Evolutionary conservation across 2,113 vertebrate species (phyloP).

Genomic region (Phalacrocorax brasilianus): DNA sequence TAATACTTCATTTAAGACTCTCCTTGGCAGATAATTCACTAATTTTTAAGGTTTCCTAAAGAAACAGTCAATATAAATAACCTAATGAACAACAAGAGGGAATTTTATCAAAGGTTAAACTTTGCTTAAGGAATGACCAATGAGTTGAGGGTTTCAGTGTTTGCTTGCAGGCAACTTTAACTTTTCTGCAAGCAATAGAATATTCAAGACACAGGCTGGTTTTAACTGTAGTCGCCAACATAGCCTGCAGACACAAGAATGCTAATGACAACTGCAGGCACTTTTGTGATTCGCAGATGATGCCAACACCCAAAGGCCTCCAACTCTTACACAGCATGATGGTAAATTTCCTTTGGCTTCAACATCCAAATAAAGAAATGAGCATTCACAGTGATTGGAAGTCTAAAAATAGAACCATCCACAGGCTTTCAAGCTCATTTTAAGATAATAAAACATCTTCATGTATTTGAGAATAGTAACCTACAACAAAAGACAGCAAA

Average conservation of each 20-base stretch:
- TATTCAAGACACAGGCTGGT: background rate
- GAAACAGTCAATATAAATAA: background rate
- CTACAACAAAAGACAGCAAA: background rate
- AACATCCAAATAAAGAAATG: background rate
- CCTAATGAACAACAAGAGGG: background rate
- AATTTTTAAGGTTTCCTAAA: background rate
- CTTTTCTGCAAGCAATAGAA: background rate
- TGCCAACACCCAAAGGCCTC: background rate
- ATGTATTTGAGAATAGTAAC: background rate
- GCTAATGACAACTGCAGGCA: background rate
- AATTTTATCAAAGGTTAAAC: background rate
- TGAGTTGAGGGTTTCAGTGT: background rate
- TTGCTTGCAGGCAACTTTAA: background rate
- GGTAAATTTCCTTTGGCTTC: background rate
- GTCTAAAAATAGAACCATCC: background rate
- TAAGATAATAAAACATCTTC: background rate
- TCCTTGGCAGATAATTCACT: background rate
- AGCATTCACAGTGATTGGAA: background rate
- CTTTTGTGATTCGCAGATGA: background rate
- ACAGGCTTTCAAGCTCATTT: background rate
- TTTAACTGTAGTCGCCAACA: background rate
- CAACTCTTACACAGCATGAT: background rate
- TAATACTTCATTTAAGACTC: background rate
- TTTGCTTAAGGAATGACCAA: background rate
- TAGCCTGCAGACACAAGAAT: background rate